Base-by-base conservation (phyloP, 2,888 invertebrate genomes). In the Synanthedon formicaeformis region DNA sequence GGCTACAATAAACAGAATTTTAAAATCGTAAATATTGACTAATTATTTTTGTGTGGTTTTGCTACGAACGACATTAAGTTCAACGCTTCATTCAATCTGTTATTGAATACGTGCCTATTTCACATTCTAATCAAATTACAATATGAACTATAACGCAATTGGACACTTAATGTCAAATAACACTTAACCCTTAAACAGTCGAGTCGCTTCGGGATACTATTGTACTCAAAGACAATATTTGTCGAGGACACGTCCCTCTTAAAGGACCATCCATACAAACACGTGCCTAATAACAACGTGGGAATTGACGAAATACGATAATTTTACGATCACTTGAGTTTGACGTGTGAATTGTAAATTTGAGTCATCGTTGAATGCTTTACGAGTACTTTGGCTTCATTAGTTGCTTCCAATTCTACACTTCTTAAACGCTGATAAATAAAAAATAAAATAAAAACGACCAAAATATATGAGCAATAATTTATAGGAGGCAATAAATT, bases 151-250 rank as follows among this genome's bases (percentile, higher is more conserved):
- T 34, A 27, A 27, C 27, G 27, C 27, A 27, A 67, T 67, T 62
- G 64, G 68, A 63, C 66, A 63, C 60, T 61, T 62, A 62, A 64
- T 67, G 73, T 76, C 67, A 65, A 62, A 59, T 58, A 61, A 65
- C 64, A 67, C 65, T 69, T 73, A 70, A 75, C 80, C 72, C 80
- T 75, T 77, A 73, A 74, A 72, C 72, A 78, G 76, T 78, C 78
- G 78, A 78, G 71, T 68, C 65, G 61, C 34, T 56, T 51, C 60
- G 62, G 12, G 64, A 66, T 62, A 74, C 76, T 49, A 72, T 76
- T 71, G 82, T 80, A 80, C 83, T 85, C 82, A 84, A 81, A 79
- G 82, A 84, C 83, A 85, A 85, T 84, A 84, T 85, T 85, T 81
- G 83, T 70, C 69, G 71, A 83, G 84, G 79, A 81, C 82, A 75